Conservation (phyloP, 2,797 vertebrate species). For the Buphagus erythrorhynchus region DNA sequence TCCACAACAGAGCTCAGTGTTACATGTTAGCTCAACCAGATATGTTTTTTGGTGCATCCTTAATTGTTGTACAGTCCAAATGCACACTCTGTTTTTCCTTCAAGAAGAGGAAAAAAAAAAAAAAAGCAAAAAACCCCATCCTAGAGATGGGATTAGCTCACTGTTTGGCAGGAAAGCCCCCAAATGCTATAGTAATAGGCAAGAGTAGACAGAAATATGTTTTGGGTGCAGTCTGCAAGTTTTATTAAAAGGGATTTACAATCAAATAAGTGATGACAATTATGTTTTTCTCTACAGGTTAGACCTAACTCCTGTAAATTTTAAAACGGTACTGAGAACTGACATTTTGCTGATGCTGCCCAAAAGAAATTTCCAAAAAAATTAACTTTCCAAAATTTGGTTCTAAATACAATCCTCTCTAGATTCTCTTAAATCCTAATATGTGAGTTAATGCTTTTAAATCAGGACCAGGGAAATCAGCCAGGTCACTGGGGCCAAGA, state of each 20-base stretch:
- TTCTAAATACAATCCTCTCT: not conserved
- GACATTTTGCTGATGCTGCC: not conserved
- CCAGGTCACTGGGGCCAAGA: not conserved
- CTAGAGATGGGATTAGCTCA: not conserved
- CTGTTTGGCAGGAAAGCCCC: not conserved
- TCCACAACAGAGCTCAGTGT: not conserved
- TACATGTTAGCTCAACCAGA: not conserved
- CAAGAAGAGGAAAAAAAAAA: fast-evolving
- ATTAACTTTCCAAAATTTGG: not conserved
- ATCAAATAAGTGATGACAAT: not conserved
- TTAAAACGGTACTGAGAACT: fast-evolving
- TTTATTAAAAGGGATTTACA: not conserved
- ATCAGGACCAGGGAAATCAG: not conserved
- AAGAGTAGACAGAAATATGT: not conserved
- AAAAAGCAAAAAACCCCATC: fast-evolving
- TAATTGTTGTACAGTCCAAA: not conserved
- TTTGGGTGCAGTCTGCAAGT: not conserved
- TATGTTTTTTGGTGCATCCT: not conserved
- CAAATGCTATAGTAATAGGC: fast-evolving
- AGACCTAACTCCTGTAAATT: not conserved
- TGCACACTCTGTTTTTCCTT: not conserved
- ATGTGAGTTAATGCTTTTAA: not conserved
- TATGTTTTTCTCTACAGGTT: not conserved
- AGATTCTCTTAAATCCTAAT: not conserved
- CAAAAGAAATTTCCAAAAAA: not conserved